phyloP scores from a whole-genome alignment of 2,888 invertebrate species.

The Hymenopus coronatus region DNA sequence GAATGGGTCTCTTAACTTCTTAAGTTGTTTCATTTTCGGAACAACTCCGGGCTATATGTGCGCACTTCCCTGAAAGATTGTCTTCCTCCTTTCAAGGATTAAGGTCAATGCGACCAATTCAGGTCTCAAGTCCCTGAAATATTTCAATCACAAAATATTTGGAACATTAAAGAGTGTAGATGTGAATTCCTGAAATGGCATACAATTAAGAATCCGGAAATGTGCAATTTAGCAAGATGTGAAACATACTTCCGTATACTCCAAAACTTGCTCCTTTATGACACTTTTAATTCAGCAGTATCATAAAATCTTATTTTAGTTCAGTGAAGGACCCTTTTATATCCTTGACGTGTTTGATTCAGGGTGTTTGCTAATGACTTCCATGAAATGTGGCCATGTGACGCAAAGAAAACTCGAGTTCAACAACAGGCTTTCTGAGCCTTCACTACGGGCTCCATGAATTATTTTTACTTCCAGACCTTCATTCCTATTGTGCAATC shows the following conservation, averaged over 20 bases:
- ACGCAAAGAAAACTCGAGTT: not conserved
- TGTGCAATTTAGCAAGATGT: not conserved
- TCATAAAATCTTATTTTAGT: not conserved
- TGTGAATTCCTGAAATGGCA: too few relatives aligned
- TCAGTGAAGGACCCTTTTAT: not conserved
- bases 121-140: too few relatives aligned
- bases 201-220: too few relatives aligned
- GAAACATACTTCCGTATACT: too few relatives aligned
- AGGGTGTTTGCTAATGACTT: not conserved
- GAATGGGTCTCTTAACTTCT: too few relatives aligned
- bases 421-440: not conserved
- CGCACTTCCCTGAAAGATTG: too few relatives aligned
- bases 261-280: not conserved
- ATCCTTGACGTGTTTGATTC: not conserved
- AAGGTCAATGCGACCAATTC: too few relatives aligned
- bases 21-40: too few relatives aligned
- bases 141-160: too few relatives aligned
- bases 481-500: not conserved
- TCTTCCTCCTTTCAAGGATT: too few relatives aligned
- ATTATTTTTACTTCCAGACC: not conserved
- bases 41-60: too few relatives aligned
- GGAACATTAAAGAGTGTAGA: too few relatives aligned
- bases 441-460: not conserved
- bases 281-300: not conserved
- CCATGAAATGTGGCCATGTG: not conserved